Conservation (phyloP, 2,888 invertebrate genomes). For the Thalpophila matura region DNA sequence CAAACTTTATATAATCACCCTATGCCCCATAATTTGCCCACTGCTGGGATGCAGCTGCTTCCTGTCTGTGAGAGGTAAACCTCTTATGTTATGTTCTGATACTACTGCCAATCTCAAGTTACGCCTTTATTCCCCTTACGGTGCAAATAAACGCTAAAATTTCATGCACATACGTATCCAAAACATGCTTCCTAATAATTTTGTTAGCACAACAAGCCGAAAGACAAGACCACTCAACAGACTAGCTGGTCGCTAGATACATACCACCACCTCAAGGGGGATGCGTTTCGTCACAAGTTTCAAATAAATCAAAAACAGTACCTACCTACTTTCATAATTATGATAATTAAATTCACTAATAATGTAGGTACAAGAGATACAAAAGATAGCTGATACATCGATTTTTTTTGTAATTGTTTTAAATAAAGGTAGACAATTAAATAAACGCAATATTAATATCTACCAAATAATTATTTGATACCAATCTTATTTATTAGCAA, state of each 20-base stretch:
- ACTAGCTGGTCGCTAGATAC: conserved; percentile 45
- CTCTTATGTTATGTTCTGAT: neutral
- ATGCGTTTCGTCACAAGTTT: conserved; percentile 34
- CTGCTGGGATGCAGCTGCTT: too few species aligned
- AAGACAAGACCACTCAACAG: conserved; percentile 46
- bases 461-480: too few species aligned
- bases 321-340: neutral
- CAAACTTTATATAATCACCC: too few species aligned
- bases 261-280: conserved; percentile 41
- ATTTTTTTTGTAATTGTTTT: too few species aligned
- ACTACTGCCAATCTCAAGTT: too few species aligned
- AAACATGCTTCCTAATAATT: conserved; percentile 54
- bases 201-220: conserved; percentile 55
- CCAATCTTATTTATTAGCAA: too few species aligned
- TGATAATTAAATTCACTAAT: neutral
- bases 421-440: too few species aligned
- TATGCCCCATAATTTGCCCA: too few species aligned
- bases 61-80: too few species aligned
- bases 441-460: too few species aligned
- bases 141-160: conserved; percentile 16
- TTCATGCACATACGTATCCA: conserved; percentile 37
- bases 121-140: conserved; percentile 11
- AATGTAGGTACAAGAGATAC: too few species aligned
- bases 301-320: neutral
- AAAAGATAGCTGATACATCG: too few species aligned